Evolutionary conservation across 2,797 vertebrate species (phyloP), one percentile per base, ranked within the genome.

Genomic region (Bucorvus abyssinicus): DNA sequence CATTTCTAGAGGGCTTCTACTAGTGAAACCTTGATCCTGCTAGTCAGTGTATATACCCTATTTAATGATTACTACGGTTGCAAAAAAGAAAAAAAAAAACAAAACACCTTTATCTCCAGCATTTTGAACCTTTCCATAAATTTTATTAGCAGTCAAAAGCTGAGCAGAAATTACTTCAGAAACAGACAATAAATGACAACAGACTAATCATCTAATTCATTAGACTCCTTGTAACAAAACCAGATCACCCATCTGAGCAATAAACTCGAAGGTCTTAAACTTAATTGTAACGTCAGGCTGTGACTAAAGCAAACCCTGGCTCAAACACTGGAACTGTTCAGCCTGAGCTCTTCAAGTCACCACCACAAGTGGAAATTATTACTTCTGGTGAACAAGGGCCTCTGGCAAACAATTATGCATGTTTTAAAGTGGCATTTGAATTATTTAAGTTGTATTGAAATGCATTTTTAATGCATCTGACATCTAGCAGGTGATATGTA

Each of bases 401-500:
- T 96, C 84, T 89, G 70, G 88, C 65, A 96, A 96, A 73, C 78
- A 84, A 84, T 93, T 81, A 61, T 52, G 47, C 52, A 45, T 73
- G 36, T 91, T 96, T 89, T 88, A 27, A 94, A 96, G 94, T 86
- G 68, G 22, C 23, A 53, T 78, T 96, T 92, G 84, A 85, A 90
- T 96, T 96, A 90, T 96, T 94, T 83, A 94, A 92, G 93, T 93
- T 70, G 34, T 80, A 89, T 75, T 92, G 36, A 70, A 70, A 93
- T 95, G 38, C 32, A 75, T 87, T 87, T 93, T 84, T 90, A 95
- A 87, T 94, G 53, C 68, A 49, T 87, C 60, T 87, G 64, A 90
- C 94, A 93, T 94, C 90, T 96, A 88, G 85, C 77, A 92, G 56
- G 67, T 95, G 85, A 67, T 90, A 22, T 29, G 77, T 86, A 79